Base-by-base conservation (phyloP, 2,888 invertebrate species). In the Ganaspis brasiliensis region DNA sequence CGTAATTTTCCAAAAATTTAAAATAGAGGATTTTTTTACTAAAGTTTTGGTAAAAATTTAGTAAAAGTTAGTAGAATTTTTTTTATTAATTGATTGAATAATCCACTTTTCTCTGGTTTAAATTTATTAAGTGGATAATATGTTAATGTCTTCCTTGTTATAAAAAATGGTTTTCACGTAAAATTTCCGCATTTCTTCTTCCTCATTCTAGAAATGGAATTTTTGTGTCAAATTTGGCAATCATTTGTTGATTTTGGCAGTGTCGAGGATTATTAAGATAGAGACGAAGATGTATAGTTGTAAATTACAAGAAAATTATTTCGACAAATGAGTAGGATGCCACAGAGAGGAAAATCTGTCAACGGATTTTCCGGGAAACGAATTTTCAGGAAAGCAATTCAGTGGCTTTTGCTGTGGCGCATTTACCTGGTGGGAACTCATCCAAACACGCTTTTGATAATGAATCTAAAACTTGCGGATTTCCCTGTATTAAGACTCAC, bases 381-480 rank as follows among this genome's bases (percentile, higher is more conserved):
- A 21, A 73, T 45, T 61, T 73, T 19, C 31, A 24, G 9, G 61
- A 12, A 40, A 35, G 21, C 21, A 10, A 57, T 31, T 5, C 21
- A 19, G 3, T 37, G 16, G 16, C 31, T n/a, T 37, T n/a, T n/a
- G 12, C 31, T 12, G 49, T 24, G 49, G 73, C 37, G 59, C 57
- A 31, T 61, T 74, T 74, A 74, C 52, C 74, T 49, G 49, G 5
- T 56, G 63, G 74, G 63, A 74, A 67, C 37, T 31, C 26, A 52
- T 67, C 74, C 74, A 74, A 74, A 61, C 52, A 55, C 63, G 12
- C 12, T 21, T 45, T 63, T 40, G 10, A 61, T 37, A 61, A 19
- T 61, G 19, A 19, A 37, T 40, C 63, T 2, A 63, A 40, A 63
- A 52, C 9, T 61, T 19, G 19, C 61, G 61, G 37, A 61, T 61